Evolutionary conservation across 2,113 vertebrate species (phyloP).

Genomic region (Proteles cristata): DNA sequence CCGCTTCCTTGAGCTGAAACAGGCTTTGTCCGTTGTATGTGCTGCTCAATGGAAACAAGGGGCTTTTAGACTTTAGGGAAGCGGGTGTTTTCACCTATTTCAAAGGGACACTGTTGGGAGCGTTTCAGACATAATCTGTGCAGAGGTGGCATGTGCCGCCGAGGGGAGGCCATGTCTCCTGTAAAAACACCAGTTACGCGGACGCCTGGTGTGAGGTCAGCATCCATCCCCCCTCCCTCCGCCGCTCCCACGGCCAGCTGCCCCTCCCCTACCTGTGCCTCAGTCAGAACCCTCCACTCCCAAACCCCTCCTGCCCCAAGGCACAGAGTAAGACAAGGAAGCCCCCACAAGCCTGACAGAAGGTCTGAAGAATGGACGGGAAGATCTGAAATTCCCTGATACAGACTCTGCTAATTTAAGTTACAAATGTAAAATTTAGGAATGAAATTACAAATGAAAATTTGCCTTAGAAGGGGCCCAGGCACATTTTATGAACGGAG

Average conservation of each 20-base stretch:
- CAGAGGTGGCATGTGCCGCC: neutral
- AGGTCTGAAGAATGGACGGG: neutral
- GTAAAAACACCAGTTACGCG: neutral
- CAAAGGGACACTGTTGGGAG: neutral
- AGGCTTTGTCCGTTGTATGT: neutral
- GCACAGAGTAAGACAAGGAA: neutral
- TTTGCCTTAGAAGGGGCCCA: neutral
- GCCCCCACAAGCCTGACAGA: neutral
- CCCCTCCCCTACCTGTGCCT: neutral
- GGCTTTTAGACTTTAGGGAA: neutral
- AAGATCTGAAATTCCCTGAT: neutral
- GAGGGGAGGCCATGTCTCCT: neutral
- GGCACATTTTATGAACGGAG: neutral
- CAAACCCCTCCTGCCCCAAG: too few species aligned
- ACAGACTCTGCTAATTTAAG: neutral
- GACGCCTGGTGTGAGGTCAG: fast-evolving
- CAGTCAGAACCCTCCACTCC: neutral
- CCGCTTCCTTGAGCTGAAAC: neutral
- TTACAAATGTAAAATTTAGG: neutral
- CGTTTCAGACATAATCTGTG: neutral
- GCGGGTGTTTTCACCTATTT: neutral
- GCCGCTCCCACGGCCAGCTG: neutral
- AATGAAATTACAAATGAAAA: neutral
- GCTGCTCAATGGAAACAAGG: neutral
- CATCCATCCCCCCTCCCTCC: too few species aligned